Evolutionary conservation across 2,888 invertebrate genomes (phyloP).

Genomic region (Phortica magna): DNA sequence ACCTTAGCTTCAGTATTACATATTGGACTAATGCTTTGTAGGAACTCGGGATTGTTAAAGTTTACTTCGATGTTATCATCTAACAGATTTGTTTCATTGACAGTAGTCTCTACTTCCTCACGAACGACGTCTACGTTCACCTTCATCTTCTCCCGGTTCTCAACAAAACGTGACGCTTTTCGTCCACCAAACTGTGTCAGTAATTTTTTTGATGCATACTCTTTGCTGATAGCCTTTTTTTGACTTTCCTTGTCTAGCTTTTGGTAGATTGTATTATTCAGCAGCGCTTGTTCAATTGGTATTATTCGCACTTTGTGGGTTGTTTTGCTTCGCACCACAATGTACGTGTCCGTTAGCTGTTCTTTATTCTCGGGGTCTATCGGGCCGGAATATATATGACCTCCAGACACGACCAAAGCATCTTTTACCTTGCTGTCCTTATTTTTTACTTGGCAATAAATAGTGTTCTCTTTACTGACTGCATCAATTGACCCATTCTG

Average conservation of each 20-base stretch:
- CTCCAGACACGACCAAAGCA: constrained; percentile 65
- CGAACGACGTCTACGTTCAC: constrained; percentile 72
- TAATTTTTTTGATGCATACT: constrained; percentile 57
- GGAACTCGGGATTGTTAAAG: constrained; percentile 51
- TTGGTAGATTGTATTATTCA: constrained; percentile 69
- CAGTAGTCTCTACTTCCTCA: constrained; percentile 68
- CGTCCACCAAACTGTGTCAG: constrained; percentile 74
- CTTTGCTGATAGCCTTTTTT: constrained; percentile 52
- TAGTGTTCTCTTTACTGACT: constrained; percentile 49
- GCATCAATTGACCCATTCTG: constrained; percentile 71
- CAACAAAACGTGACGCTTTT: constrained; percentile 62
- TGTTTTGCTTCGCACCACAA: constrained; percentile 70
- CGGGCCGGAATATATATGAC: constrained; percentile 63
- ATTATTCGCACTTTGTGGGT: constrained; percentile 74
- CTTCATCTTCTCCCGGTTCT: constrained; percentile 68
- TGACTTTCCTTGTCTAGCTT: constrained; percentile 52
- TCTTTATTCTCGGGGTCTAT: constrained; percentile 43
- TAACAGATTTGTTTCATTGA: constrained; percentile 51
- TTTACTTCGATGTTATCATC: constrained; percentile 49
- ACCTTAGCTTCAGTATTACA: constrained; percentile 67
- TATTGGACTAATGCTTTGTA: constrained; percentile 67
- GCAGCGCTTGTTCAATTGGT: constrained; percentile 67
- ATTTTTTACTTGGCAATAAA: constrained; percentile 55
- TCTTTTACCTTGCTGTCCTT: constrained; percentile 41
- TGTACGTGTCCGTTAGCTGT: constrained; percentile 66